Evolutionary conservation across 92 coral and sea anemone species (phyloP), one percentile per base, ranked within the genome.

Genomic region (Porites divaricata): DNA sequence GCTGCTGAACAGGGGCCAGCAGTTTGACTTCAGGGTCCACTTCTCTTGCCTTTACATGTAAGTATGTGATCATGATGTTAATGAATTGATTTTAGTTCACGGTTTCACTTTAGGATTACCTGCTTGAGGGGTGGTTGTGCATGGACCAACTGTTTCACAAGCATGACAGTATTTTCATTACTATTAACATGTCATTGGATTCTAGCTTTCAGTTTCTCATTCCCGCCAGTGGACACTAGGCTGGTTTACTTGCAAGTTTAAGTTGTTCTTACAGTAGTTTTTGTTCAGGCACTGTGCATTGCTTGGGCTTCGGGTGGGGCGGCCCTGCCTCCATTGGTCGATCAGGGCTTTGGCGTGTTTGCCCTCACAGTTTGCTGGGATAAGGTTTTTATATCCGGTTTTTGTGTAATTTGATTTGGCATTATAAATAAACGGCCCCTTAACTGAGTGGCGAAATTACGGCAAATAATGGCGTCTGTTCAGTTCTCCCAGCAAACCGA

Each of bases 271-370:
- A 65, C 70, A 0, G 70, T 65, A 65, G 17, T 65, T 15, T 20
- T 65, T 65, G 70, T 65, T 65, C 70, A 65, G 70, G 70, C 70
- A 65, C 70, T 65, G 70, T 65, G n/a, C 70, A 65, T 65, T 65
- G 70, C 70, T 14, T 65, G 70, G 70, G 70, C 70, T 65, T 65
- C 24, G 70, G 70, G 70, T 65, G 70, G 70, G 70, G 24, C 24
- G n/a, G 24, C 70, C 70, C 70, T 21, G n/a, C 23, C 24, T 65
- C 24, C 21, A 65, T 14, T 13, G 21, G 21, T 65, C 70, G 24
- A 14, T 13, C 70, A 21, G 24, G n/a, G 1, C 21, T n/a, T n/a
- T n/a, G n/a, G n/a, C n/a, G 70, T 65, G 70, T 65, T 65, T 65
- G 70, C 70, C 70, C 70, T 65, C 70, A 65, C 70, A n/a, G n/a